phyloP scores from a whole-genome alignment of 2,888 invertebrate species.

The Eupithecia exiguata region DNA sequence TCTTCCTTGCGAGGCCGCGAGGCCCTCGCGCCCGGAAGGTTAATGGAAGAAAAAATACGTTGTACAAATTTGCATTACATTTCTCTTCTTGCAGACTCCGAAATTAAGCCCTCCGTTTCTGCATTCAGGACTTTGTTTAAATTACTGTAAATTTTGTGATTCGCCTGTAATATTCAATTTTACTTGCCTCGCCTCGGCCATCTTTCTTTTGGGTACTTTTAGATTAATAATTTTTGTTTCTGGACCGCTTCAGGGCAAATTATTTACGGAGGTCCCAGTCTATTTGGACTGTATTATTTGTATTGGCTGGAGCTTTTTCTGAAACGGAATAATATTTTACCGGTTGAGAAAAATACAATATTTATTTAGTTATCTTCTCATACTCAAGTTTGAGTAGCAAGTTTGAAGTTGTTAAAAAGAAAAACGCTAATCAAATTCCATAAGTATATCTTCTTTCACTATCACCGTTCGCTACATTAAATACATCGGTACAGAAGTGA shows the following conservation, averaged over 20 bases:
- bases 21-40: slow-evolving; percentile 67
- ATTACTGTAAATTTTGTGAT: slow-evolving; percentile 75
- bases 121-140: slow-evolving; percentile 77
- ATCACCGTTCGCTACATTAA: not conserved
- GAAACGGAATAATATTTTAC: not conserved
- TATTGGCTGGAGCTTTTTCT: slow-evolving; percentile 11
- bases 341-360: not conserved
- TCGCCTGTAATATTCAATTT: slow-evolving; percentile 62
- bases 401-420: not conserved
- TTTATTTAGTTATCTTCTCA: not conserved
- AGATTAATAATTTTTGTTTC: slow-evolving; percentile 46
- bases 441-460: not conserved
- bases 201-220: slow-evolving; percentile 39
- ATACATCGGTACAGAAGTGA: not conserved
- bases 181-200: slow-evolving; percentile 21
- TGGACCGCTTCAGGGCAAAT: slow-evolving; percentile 29
- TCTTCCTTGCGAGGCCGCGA: slow-evolving; percentile 63
- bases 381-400: not conserved
- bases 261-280: slow-evolving; percentile 23
- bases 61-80: slow-evolving; percentile 83
- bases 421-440: not conserved
- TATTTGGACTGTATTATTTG: slow-evolving; percentile 15
- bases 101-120: slow-evolving; percentile 76
- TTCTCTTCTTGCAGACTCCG: slow-evolving; percentile 63
- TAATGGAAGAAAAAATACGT: slow-evolving; percentile 82